Percentiles rank a stretch among this genome's conserved stretches.
Evolutionary conservation across 2,797 vertebrate genomes (phyloP).

Genomic region (Cirrhinus molitorella): DNA sequence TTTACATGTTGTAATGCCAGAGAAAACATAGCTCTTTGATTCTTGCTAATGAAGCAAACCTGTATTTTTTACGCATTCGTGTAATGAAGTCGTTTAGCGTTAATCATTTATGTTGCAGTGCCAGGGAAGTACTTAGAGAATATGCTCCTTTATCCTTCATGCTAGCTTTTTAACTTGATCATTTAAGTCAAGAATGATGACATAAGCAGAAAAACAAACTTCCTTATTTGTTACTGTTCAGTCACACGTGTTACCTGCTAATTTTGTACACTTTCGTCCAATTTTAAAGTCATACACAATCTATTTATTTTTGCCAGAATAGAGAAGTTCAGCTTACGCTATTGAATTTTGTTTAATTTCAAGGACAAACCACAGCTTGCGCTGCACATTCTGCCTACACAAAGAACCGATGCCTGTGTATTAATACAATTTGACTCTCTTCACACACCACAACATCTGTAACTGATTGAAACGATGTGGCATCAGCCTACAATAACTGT

Average conservation of each 20-base stretch:
- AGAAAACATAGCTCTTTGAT: background rate
- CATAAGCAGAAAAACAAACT: background rate
- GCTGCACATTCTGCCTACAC: background rate
- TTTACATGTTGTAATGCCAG: background rate
- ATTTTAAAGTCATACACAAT: background rate
- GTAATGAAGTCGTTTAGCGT: background rate
- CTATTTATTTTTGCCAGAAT: background rate
- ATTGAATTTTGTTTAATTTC: background rate
- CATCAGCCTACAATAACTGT: background rate
- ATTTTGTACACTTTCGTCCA: background rate
- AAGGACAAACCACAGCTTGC: background rate
- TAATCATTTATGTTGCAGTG: background rate
- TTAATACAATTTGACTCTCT: background rate
- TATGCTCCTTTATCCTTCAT: background rate
- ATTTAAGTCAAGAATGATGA: background rate
- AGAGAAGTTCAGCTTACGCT: background rate
- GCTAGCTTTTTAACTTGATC: background rate
- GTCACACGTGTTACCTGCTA: background rate
- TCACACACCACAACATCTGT: conserved; percentile 9
- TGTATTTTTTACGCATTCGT: background rate
- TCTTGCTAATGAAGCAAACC: background rate
- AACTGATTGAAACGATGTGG: background rate
- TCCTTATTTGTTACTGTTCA: background rate
- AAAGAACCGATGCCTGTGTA: background rate
- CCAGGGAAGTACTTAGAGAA: background rate